Base-by-base conservation (phyloP, 2,888 invertebrate species). In the Luperina testacea region DNA sequence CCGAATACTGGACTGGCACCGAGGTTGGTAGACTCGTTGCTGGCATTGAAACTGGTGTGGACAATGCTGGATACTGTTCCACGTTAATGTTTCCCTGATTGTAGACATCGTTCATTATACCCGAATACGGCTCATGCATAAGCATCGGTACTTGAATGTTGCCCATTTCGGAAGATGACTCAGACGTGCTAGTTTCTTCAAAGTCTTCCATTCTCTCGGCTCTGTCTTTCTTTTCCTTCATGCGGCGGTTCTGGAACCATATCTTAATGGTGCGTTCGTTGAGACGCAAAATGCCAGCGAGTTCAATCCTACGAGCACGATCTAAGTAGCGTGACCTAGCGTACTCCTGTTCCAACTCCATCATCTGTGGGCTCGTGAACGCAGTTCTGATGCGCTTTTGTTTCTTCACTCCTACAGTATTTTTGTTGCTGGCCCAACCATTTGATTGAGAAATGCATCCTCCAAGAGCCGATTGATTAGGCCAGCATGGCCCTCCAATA, bases 181-280 rank as follows among this genome's bases (percentile, higher is more conserved):
- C 93, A 0, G 92, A 92, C 15, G 92, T 94, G 48, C 90, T 93
- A 0, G 92, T 89, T 59, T 94, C 94, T 81, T 94, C 94, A 0
- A 88, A 89, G 48, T 93, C 93, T 75, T 94, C 94, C 1, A 91
- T 76, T 78, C 87, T 88, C 75, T 95, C 95, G 5, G 92, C 89
- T 63, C 95, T 95, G 81, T 97, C 97, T 90, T 98, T 98, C 91
- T 98, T 98, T 89, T 95, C 97, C 85, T 98, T 98, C 98, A 98
- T 98, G 1, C 98, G 95, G 0, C 98, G 96, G 91, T 98, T 98
- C 91, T 98, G 98, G 92, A 98, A 98, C 98, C 98, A 98, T 63
- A 98, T 98, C 92, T 98, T 98, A 71, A 98, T 98, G 0, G 93
- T 94, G 2, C 94, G 91, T 79, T 95, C 95, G 72, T 94, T 94